Evolutionary conservation across 1,140 invertebrate genomes (phyloP).

Genomic region (Bombus cullumanus): DNA sequence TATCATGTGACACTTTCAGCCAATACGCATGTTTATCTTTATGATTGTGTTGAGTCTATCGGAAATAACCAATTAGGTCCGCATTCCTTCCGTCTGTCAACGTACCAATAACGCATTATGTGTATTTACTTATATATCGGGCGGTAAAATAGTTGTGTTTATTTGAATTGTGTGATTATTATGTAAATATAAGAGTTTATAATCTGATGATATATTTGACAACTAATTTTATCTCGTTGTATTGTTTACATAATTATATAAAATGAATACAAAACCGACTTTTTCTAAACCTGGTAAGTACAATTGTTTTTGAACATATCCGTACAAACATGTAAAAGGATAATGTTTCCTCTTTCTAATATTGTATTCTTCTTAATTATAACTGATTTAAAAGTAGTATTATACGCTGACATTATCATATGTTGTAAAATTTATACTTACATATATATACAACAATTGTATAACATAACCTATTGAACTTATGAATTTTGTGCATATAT

Average conservation of each 20-base stretch:
- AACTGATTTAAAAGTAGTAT: background rate
- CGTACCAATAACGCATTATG: no score
- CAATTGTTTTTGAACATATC: background rate
- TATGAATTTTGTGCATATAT: background rate
- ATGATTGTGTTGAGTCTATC: no score
- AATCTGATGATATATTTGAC: background rate
- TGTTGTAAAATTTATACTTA: background rate
- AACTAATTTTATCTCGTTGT: background rate
- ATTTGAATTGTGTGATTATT: slow-evolving; percentile 23
- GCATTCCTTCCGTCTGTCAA: no score
- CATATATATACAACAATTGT: background rate
- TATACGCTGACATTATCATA: background rate
- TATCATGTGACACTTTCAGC: no score
- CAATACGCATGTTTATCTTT: no score
- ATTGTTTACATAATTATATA: slow-evolving; percentile 4
- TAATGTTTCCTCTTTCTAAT: background rate
- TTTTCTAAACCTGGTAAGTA: slow-evolving; percentile 75
- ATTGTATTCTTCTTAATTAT: background rate
- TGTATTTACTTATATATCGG: background rate
- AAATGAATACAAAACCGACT: slow-evolving; percentile 68
- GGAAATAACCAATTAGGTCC: no score
- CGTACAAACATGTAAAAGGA: background rate
- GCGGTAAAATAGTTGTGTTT: slow-evolving; percentile 8
- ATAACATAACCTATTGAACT: slow-evolving; percentile 17
- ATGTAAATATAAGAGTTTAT: background rate